Evolutionary conservation across 2,888 invertebrate species (phyloP), one percentile per base, ranked within the genome.

Genomic region (Drosophila peninsularis): DNA sequence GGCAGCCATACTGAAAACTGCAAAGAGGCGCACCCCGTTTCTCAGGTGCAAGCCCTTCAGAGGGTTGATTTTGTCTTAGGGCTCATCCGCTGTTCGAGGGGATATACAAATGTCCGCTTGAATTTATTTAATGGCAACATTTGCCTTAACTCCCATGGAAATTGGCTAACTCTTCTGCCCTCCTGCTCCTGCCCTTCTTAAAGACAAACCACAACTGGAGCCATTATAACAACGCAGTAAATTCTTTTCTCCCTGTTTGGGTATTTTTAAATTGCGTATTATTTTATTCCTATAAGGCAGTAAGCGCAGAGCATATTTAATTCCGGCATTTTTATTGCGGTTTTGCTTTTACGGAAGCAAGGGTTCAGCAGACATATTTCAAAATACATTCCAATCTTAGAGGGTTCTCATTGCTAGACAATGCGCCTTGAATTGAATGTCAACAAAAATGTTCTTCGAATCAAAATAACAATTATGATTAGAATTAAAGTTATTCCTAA

Each of bases 61-160:
- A 36, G 34, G 62, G 88, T 72, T 80, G 71, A 10, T 60, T 34
- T 21, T 6, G 21, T 36, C 27, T 14, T 7, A 36, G 19, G 64
- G 68, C 58, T 62, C 80, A 67, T 67, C 78, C 73, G 77, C 71
- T 53, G 42, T 58, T 58, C 24, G 49, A 17, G 17, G 47, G 54
- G 54, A 63, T 77, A 68, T 78, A 70, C 71, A 73, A 88, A 86
- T 79, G 69, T 52, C 61, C 21, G 60, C 60, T 67, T 79, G 80
- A 85, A 86, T 85, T 87, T 84, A 70, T 79, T 63, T 75, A 72
- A 88, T 84, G 73, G 66, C 87, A 69, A 47, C 89, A 87, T 82
- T 88, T 88, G 87, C 36, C 63, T 60, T 52, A 67, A 65, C 74
- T 81, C 74, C 74, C 89, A 81, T 78, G 73, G 49, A 80, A 86